Conservation (phyloP, 2,113 vertebrate species). For the Petromus typicus region DNA sequence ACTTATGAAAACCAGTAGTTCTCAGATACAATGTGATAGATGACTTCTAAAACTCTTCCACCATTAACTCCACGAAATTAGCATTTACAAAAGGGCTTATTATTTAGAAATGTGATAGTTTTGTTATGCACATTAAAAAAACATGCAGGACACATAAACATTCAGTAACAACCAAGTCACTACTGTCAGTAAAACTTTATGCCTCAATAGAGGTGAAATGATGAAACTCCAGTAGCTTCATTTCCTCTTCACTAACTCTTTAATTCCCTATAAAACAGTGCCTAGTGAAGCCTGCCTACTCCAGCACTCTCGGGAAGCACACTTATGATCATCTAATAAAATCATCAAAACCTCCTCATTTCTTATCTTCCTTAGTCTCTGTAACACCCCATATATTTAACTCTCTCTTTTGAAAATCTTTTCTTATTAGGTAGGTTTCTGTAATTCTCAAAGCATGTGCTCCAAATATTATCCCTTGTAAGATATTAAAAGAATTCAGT, state of each 20-base stretch:
- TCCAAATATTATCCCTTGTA: background rate
- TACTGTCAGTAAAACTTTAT: background rate
- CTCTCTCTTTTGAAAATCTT: background rate
- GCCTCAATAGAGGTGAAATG: background rate
- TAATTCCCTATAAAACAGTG: background rate
- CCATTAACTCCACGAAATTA: background rate
- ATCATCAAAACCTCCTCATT: background rate
- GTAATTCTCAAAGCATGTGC: background rate
- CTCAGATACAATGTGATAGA: background rate
- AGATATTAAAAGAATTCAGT: background rate
- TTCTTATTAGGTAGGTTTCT: background rate
- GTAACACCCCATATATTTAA: background rate
- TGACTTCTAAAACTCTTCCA: background rate
- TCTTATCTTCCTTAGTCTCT: background rate
- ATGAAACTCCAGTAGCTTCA: background rate
- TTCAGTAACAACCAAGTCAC: background rate
- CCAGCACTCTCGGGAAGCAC: background rate
- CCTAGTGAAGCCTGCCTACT: background rate
- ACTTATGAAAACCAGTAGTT: background rate
- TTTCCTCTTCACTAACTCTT: background rate
- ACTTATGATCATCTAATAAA: background rate
- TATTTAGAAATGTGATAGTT: slow-evolving; percentile 16
- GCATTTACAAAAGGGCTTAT: slow-evolving; percentile 1
- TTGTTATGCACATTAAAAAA: background rate
- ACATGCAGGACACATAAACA: background rate